Percentiles rank a stretch among this genome's conserved stretches.
phyloP scores from a whole-genome alignment of 2,888 invertebrate species.

The Morpho helenor region DNA sequence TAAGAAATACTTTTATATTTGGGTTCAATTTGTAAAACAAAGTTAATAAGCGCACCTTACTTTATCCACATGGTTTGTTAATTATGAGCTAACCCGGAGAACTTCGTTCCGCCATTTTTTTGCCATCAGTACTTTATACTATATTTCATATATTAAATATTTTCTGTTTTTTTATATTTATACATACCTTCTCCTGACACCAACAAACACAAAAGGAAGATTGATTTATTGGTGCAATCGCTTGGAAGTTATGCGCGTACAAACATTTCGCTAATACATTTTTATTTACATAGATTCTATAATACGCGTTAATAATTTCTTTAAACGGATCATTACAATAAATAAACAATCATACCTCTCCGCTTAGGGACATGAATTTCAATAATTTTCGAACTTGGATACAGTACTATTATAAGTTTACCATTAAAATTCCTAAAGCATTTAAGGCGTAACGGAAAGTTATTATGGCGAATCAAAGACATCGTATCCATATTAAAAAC shows the following conservation, averaged over 20 bases:
- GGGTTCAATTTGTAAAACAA: background rate
- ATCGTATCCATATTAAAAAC: slow-evolving; percentile 14
- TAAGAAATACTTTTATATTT: background rate
- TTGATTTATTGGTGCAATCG: no score
- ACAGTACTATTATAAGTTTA: slow-evolving; percentile 6
- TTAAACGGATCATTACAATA: slow-evolving; percentile 6
- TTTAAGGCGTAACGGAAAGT: slow-evolving; percentile 23
- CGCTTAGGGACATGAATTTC: slow-evolving; percentile 16
- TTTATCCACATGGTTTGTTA: background rate
- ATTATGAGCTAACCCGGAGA: background rate
- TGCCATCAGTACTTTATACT: no score
- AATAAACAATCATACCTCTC: slow-evolving; percentile 12
- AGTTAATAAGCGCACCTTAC: background rate
- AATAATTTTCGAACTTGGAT: slow-evolving; percentile 13
- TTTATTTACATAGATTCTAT: background rate
- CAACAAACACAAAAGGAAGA: no score
- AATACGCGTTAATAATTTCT: slow-evolving; percentile 12
- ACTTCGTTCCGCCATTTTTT: no score
- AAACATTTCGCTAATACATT: no score
- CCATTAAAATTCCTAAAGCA: slow-evolving; percentile 12
- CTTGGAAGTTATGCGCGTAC: no score
- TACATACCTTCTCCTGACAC: no score
- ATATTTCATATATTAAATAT: no score
- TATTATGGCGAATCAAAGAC: slow-evolving; percentile 15
- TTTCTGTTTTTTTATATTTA: no score